Evolutionary conservation across 1,140 invertebrate genomes (phyloP), one percentile per base, ranked within the genome.

Genomic region (Goniozus legneri): DNA sequence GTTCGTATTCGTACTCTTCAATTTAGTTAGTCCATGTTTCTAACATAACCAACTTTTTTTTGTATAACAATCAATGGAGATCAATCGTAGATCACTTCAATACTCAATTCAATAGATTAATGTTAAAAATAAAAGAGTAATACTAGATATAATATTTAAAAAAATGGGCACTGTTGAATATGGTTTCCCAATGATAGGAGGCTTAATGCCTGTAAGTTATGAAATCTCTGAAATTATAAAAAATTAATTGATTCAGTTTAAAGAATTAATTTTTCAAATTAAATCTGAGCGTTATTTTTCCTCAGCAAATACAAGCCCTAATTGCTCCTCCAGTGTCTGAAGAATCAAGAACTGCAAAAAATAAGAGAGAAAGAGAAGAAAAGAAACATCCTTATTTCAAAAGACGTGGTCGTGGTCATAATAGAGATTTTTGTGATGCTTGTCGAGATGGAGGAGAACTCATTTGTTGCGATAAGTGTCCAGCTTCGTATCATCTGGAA

Each of bases 401-500:
- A 62, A 79, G 88, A 50, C 89, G 88, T 56, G 91, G 91, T 4
- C 85, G 89, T 65, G 86, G 91, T n/a, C 88, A 94, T 56, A 97
- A 96, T 76, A 89, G 90, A 69, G 93, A 96, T 69, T 87, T 84
- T 50, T 97, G 94, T 71, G 92, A 96, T 76, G 87, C 87, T 34
- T 95, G 92, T 69, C 82, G 87, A 54, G 93, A 96, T 79, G 93
- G 92, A 30, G 94, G 94, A 21, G 91, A 95, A 72, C 75, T 97
- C n/a, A 85, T 97, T 39, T 97, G 93, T 67, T 97, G 95, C 73
- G 94, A 97, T 68, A 84, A 86, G 52, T 97, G 95, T 68, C 92
- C 93, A 24, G 90, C 91, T 24, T 93, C 93, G 24, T 97, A 97
- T 77, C 95, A 97, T 77, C 78, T 96, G 34, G 82, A 86, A 40